Evolutionary conservation across 2,797 vertebrate species (phyloP), one percentile per base, ranked within the genome.

Genomic region (Enteromius mattozi): DNA sequence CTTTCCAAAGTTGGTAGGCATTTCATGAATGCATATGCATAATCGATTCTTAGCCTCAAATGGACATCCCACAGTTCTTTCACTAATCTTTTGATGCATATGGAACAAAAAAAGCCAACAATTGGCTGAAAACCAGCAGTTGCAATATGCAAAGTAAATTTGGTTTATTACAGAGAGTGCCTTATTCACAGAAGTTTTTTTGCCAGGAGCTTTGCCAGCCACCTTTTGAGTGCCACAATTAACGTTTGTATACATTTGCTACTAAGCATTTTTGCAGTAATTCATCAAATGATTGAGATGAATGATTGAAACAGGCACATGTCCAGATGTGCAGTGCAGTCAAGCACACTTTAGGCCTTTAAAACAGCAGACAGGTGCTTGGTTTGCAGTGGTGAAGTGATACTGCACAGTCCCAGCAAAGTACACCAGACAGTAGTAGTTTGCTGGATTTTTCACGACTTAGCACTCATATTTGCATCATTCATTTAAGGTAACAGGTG

Each of bases 401-500:
- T 6, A 61, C 24, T 14, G 59, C 24, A 35, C 6, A 33, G 63
- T 66, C 16, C 30, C 37, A n/a, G 24, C 42, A 71, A 74, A 51
- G 27, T 30, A 51, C 27, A 74, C 4, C 24, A 51, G 24, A 49
- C 3, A 49, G 4, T 72, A 24, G 8, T 17, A 45, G 70, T 47
- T 24, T 49, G 24, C 45, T 49, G 71, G 3, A 12, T 75, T 30
- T 19, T 54, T 75, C 5, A 75, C 2, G 1, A 30, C 7, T 24
- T 30, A 35, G 17, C 45, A 51, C 27, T 35, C 17, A 35, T 9
- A 54, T 76, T 76, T 76, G 49, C 49, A 76, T 56, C 30, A 76
- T 56, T 56, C 0, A 56, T 76, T 76, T 76, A 56, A 21, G 12
- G 2, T 37, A 56, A 33, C 72, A 76, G 72, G 72, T 76, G 72